Evolutionary conservation across 1,140 invertebrate genomes (phyloP).

Genomic region (Drosophila ogumai): DNA sequence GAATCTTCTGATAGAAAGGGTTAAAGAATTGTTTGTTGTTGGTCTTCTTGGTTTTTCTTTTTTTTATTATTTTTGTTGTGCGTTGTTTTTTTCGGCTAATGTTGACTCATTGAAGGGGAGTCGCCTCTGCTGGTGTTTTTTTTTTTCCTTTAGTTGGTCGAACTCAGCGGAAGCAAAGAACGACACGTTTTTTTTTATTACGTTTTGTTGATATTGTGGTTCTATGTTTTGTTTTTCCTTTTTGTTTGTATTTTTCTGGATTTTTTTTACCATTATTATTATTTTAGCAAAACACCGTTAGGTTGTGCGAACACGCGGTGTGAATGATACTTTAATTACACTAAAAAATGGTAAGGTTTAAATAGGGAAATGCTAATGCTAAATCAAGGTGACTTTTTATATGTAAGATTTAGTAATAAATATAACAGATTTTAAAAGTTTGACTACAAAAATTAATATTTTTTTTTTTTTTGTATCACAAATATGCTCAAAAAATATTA

Average conservation of each 20-base stretch:
- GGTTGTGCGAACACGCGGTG: conserved; percentile 78
- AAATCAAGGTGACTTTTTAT: not conserved
- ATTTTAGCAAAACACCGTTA: conserved; percentile 80
- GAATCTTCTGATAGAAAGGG: conserved; percentile 5
- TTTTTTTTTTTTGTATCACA: too few species aligned
- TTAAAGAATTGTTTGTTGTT: conserved; percentile 2
- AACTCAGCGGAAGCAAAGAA: conserved; percentile 68
- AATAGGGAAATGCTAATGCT: not conserved
- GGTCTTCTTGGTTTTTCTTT: not conserved
- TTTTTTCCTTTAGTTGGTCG: conserved; percentile 30
- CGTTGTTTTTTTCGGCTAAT: conserved; percentile 44
- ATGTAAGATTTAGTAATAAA: too few species aligned
- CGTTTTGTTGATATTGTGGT: conserved; percentile 24
- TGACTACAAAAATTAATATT: too few species aligned
- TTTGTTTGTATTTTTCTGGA: too few species aligned
- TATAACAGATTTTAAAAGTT: too few species aligned
- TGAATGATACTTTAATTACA: conserved; percentile 82
- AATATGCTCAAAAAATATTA: too few species aligned
- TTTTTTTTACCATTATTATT: conserved; percentile 55
- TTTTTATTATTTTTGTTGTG: not conserved
- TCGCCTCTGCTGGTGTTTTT: conserved; percentile 14
- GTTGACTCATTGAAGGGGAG: conserved; percentile 55
- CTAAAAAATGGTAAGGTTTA: conserved; percentile 8
- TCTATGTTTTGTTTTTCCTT: conserved; percentile 24
- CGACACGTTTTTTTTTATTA: conserved; percentile 40